Evolutionary conservation across 2,888 invertebrate species (phyloP).

Genomic region (Cactoblastis cactorum): DNA sequence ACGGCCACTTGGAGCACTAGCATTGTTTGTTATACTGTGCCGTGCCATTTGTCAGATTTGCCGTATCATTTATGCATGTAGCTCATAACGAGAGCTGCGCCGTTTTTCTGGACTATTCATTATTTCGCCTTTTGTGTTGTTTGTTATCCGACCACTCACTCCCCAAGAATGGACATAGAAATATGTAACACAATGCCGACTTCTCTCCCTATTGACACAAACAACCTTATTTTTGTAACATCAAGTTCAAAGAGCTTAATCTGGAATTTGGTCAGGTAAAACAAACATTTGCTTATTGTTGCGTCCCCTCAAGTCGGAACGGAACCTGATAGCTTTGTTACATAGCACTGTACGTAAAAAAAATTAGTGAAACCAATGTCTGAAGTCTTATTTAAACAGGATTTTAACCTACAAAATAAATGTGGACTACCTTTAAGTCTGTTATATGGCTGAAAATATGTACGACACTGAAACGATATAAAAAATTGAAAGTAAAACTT

Average conservation of each 20-base stretch:
- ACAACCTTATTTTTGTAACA: constrained; percentile 60
- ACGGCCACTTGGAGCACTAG: constrained; percentile 76
- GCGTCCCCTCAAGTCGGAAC: constrained; percentile 42
- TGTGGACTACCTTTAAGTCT: neutral
- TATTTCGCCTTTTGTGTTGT: constrained; percentile 71
- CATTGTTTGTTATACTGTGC: constrained; percentile 79
- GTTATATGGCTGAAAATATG: neutral
- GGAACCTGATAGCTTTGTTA: constrained; percentile 17
- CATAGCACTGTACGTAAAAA: constrained; percentile 6
- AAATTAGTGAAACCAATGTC: constrained; percentile 9
- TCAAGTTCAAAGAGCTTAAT: constrained; percentile 62
- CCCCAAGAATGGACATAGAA: constrained; percentile 53
- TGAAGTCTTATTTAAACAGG: constrained; percentile 1
- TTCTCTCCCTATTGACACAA: constrained; percentile 57
- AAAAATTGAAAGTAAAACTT: neutral
- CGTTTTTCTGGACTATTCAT: constrained; percentile 75
- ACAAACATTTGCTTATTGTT: constrained; percentile 56
- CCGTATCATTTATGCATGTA: constrained; percentile 77
- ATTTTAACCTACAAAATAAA: neutral
- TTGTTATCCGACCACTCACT: constrained; percentile 59
- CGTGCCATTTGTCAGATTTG: constrained; percentile 78
- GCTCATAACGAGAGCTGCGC: constrained; percentile 68
- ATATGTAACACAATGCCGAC: constrained; percentile 55
- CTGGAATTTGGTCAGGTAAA: constrained; percentile 64
- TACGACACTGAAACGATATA: neutral